Evolutionary conservation across 2,888 invertebrate genomes (phyloP), one percentile per base, ranked within the genome.

Genomic region (Caenorhabditis angaria): DNA sequence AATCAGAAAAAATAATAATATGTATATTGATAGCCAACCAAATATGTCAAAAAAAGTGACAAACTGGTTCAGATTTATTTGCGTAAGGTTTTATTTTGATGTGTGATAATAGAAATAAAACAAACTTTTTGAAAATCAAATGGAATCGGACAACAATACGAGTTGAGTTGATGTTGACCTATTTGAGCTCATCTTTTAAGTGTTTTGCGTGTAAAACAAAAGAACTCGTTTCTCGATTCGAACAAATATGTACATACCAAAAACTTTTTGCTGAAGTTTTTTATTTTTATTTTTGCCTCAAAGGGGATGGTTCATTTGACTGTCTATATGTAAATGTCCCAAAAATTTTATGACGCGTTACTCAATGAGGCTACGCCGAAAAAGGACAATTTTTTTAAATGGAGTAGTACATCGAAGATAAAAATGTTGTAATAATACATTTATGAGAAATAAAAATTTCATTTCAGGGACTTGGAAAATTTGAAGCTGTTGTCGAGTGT

Each of bases 401-500:
- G 32, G 32, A 32, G n/a, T n/a, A n/a, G n/a, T 32, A 41, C 28
- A 51, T 51, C 25, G 1, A 28, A 48, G 54, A n/a, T 4, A n/a
- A 4, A 6, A 22, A 10, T 58, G 32, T 32, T 6, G 12, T 5
- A 18, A 22, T 2, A 32, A 58, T n/a, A n/a, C n/a, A n/a, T n/a
- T 32, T 32, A 41, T 18, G 6, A 18, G 41, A 41, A 41, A 41
- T 8, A n/a, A 24, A 59, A 29, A 54, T 1, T 5, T 65, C 54
- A 65, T 78, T 80, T 64, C 76, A 82, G 81, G 81, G 81, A 58
- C 60, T 68, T 63, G 69, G 74, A 58, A 80, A 78, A 60, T 78
- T 82, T 56, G 82, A 82, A 65, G 79, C 82, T 24, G 70, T 82
- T 35, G 72, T 82, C 25, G 82, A 82, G 62, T 82, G 82, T 56